phyloP scores from a whole-genome alignment of 2,113 vertebrate genomes.

The Aepyceros melampus region DNA sequence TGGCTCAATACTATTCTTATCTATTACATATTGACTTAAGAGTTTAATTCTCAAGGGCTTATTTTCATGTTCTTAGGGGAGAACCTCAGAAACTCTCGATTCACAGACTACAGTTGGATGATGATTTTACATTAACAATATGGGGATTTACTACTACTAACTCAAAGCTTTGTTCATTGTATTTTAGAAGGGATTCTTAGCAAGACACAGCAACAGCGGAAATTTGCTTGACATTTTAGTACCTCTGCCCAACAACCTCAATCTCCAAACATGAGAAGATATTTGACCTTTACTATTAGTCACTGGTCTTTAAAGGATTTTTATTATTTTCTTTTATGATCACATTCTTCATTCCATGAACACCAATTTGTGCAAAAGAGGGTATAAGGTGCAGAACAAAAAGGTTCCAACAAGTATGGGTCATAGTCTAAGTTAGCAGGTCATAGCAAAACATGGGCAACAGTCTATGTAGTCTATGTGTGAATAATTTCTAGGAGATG shows the following conservation, averaged over 20 bases:
- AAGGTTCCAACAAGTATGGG: neutral
- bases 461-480: neutral
- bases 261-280: constrained; percentile 41
- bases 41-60: constrained; percentile 7
- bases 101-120: neutral
- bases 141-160: neutral
- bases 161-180: neutral
- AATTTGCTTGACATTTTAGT: constrained; percentile 45
- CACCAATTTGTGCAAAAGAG: constrained; percentile 1
- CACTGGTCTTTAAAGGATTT: constrained; percentile 29
- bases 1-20: neutral
- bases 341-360: constrained; percentile 38
- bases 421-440: neutral
- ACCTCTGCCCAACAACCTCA: constrained; percentile 24
- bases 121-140: neutral
- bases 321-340: constrained; percentile 50
- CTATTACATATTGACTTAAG: neutral
- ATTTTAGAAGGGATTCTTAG: constrained; percentile 28
- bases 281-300: constrained; percentile 53
- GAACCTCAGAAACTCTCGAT: neutral
- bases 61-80: neutral
- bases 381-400: neutral
- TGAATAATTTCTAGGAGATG: neutral
- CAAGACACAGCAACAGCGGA: constrained; percentile 21
- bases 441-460: neutral